phyloP scores from a whole-genome alignment of 2,113 vertebrate genomes.

The Terrapene triunguis region DNA sequence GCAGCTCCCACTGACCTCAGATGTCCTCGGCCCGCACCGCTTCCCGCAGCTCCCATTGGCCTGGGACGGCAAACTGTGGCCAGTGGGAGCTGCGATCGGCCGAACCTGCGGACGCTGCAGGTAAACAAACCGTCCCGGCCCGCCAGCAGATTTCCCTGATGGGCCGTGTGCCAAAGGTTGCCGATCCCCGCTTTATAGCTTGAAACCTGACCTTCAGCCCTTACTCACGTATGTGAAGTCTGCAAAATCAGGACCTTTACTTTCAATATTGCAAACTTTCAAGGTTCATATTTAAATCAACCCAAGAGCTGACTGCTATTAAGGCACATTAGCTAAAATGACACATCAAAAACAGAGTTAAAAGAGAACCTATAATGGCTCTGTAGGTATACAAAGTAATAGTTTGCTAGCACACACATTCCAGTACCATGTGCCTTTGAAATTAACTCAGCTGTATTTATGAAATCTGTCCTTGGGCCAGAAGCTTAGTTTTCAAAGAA shows the following conservation, averaged over 20 bases:
- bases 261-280: not conserved
- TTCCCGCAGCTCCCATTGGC: too few relatives aligned
- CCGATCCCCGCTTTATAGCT: not conserved
- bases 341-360: not conserved
- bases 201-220: not conserved
- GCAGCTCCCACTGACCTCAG: too few relatives aligned
- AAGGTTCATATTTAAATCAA: not conserved
- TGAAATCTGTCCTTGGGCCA: rapidly evolving
- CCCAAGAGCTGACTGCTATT: not conserved
- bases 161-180: too few relatives aligned
- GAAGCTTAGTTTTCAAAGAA: not conserved
- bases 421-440: not conserved
- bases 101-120: too few relatives aligned
- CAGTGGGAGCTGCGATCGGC: too few relatives aligned
- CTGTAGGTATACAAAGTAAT: not conserved
- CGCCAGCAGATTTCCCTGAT: too few relatives aligned
- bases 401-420: too few relatives aligned
- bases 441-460: not conserved
- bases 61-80: too few relatives aligned
- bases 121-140: too few relatives aligned
- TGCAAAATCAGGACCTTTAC: not conserved
- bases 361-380: not conserved
- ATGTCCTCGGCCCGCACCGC: too few relatives aligned
- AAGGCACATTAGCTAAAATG: not conserved
- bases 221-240: not conserved